Base-by-base conservation (phyloP, 2,797 vertebrate species). In the Chlorospingus semifuscus region DNA sequence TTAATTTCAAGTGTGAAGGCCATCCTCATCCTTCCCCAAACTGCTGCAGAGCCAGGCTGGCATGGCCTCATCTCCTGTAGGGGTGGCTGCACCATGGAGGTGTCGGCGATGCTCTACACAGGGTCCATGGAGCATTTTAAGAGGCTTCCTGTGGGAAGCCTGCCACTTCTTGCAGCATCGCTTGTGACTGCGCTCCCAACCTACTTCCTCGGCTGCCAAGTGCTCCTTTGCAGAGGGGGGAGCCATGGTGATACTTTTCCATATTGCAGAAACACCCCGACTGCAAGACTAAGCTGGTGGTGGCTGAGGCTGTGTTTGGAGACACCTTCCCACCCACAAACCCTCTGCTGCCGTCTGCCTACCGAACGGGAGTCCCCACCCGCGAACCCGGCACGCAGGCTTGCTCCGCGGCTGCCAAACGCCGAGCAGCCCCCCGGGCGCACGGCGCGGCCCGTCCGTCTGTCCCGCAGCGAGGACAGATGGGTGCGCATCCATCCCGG, bases 321-420 rank as follows among this genome's bases (percentile, higher is more conserved):
- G 83, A 86, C 85, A 94, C 74, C 80, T 95, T 93, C 92, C 93
- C 88, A 81, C 92, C 86, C 95, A 95, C 94, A 27, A 76, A 90
- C 95, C 80, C 90, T 88, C 93, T 95, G 90, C 70, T 3, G 12
- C 86, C 6, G 23, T 84, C 91, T 93, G 94, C 88, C 74, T 84
- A 1, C 56, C 17, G 7, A 60, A 17, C 3, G 52, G 86, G 55
- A 76, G 24, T 44, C 19, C 66, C 70, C 55, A 52, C 29, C 8
- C 44, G 22, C 80, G 20, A 30, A 69, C 19, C 34, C 13, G 6
- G 60, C 59, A 4, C 12, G 2, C 26, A 4, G 76, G 61, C 52
- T 87, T 17, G 34, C 84, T 53, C 75, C 1, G 7, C 39, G 23
- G 85, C 70, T 55, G 78, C 2, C 21, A 30, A 26, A 23, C 7